Base-by-base conservation (phyloP, 1,140 invertebrate genomes). In the Sitophilus oryzae region DNA sequence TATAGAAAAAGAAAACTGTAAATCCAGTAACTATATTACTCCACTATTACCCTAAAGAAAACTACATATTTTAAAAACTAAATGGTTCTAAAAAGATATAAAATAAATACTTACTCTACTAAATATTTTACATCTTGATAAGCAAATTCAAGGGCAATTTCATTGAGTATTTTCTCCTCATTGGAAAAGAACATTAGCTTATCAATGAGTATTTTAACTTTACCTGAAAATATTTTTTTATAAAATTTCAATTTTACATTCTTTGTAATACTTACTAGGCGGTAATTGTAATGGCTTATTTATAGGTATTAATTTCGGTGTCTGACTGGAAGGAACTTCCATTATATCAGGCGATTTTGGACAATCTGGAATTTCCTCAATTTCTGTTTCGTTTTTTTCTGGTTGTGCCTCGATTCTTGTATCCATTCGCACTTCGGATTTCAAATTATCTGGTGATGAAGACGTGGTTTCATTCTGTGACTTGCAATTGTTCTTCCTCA, bases 101-200 rank as follows among this genome's bases (percentile, higher is more conserved):
- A n/a, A n/a, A n/a, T 30, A 5, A 30, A 11, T 47, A 63, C 41
- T 62, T 52, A 60, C 58, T 60, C 37, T 14, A 44, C 48, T 11
- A 63, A 58, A 37, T 55, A 54, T 9, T 57, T 47, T 3, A 41
- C 18, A 34, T 51, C 15, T 44, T 60, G 60, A 21, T 11, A 50
- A 23, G 45, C 23, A 49, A 65, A 65, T 25, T 60, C 46, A 9
- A 40, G 10, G 6, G 58, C 55, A 37, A 63, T 47, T 34, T 63
- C 54, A 18, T 62, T 41, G 3, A 59, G 36, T 9, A 56, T 57
- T 34, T 60, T 50, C 16, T 58, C 52, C 36, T 67, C 62, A 30
- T 44, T 53, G 3, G 61, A 47, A 52, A 51, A 64, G 25, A 49
- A 21, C 46, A 65, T 56, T 10, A 65, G 37, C 46, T 63, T 59